A percentile compares a stretch with the other conserved stretches of the same genome.
These are phyloP conservation scores for Noctua fimbriata DNA, from an alignment of 2,888 invertebrate species.

Conservation along the genomic window DNA sequence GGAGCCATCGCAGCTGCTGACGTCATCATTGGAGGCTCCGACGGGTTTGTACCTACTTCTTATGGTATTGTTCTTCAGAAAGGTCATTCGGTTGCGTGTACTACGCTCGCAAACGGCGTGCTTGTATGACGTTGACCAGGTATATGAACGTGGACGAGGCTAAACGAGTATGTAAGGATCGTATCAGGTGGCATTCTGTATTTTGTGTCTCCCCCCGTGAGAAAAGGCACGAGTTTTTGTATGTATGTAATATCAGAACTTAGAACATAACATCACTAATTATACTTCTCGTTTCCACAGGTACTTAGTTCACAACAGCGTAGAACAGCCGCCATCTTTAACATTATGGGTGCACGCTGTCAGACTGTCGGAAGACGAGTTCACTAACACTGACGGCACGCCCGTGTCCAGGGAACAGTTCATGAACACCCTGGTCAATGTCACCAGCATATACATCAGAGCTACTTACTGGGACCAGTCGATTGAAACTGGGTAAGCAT, in stretches of 20 bases:
- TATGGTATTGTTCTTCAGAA: background rate
- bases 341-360: constrained; percentile 92
- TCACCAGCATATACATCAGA: constrained; percentile 95
- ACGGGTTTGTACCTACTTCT: constrained; percentile 78
- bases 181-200: background rate
- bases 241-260: background rate
- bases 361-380: constrained; percentile 94
- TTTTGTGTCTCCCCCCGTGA: background rate
- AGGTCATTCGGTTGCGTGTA: background rate
- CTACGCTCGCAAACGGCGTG: background rate
- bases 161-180: background rate
- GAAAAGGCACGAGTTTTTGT: background rate
- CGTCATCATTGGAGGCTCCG: constrained; percentile 94
- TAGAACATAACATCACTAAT: background rate
- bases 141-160: background rate
- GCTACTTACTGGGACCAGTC: constrained; percentile 96
- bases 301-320: constrained; percentile 90
- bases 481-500: constrained; percentile 91
- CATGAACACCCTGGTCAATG: constrained; percentile 96
- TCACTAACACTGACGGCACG: constrained; percentile 92
- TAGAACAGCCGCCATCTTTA: constrained; percentile 95
- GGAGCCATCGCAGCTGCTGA: constrained; percentile 93
- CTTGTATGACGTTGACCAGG: background rate
- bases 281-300: constrained; percentile 46
- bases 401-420: constrained; percentile 95